phyloP scores from a whole-genome alignment of 1,140 invertebrate genomes.

The Rhysida immarginata region DNA sequence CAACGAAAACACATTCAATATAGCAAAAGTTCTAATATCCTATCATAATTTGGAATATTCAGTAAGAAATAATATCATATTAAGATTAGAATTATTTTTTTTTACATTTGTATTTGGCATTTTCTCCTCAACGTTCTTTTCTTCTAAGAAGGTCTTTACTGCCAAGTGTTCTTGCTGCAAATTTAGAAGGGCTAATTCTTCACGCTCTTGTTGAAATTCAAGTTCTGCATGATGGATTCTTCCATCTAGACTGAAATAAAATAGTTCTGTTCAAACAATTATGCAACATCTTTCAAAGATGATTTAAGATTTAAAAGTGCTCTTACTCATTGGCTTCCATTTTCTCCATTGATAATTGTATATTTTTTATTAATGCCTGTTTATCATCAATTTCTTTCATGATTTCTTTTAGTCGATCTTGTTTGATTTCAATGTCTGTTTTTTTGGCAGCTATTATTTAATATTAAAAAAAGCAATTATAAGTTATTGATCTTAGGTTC shows the following conservation, averaged over 20 bases:
- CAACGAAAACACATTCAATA: no score
- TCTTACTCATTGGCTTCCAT: slow-evolving; percentile 59
- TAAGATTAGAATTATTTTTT: no score
- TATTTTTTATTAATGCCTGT: slow-evolving; percentile 51
- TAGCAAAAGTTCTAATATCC: no score
- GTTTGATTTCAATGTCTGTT: no score
- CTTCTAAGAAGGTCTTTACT: slow-evolving; percentile 58
- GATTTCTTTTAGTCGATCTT: slow-evolving; percentile 47
- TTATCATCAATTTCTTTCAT: slow-evolving; percentile 53
- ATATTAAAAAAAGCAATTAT: no score
- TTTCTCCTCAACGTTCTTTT: no score
- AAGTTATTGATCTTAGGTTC: no score
- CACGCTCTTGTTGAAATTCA: slow-evolving; percentile 68
- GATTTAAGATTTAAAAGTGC: slow-evolving; percentile 3
- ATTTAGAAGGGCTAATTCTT: slow-evolving; percentile 68
- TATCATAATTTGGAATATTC: no score
- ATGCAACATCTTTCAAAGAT: background rate
- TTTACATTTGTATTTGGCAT: no score
- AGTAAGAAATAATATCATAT: no score
- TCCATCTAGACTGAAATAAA: slow-evolving; percentile 54
- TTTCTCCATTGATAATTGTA: slow-evolving; percentile 53
- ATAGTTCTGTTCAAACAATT: background rate
- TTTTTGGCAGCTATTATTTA: no score
- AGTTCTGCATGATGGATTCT: slow-evolving; percentile 75
- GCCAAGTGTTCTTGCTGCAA: slow-evolving; percentile 63